Percentiles rank a stretch among this genome's conserved stretches.
Conservation (phyloP, 2,797 vertebrate genomes). For the Acestrorhynchus altus region DNA sequence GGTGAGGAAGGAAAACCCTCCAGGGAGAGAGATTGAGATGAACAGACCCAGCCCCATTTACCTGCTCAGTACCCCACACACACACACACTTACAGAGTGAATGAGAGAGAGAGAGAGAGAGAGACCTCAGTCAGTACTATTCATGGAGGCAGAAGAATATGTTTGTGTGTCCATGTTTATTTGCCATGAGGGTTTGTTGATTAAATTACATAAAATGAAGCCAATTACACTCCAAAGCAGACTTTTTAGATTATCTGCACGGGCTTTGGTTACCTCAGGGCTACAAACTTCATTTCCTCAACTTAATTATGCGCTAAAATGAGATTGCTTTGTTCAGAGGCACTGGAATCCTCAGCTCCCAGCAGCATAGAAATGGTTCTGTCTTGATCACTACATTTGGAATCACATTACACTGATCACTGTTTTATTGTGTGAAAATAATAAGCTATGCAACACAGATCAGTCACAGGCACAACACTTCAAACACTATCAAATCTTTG, state of each 20-base stretch:
- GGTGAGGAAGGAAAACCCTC: constrained; percentile 45
- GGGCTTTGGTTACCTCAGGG: constrained; percentile 3
- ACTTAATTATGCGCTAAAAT: constrained; percentile 18
- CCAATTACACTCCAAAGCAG: constrained; percentile 7
- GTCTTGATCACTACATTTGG: background rate
- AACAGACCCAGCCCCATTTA: constrained; percentile 48
- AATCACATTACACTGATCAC: background rate
- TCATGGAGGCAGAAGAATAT: constrained; percentile 40
- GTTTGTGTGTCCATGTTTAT: constrained; percentile 24
- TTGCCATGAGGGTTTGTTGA: constrained; percentile 11
- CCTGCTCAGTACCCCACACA: constrained; percentile 42
- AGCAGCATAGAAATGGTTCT: background rate
- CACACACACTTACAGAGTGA: constrained; percentile 35
- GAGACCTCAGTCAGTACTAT: constrained; percentile 43
- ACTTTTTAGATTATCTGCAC: constrained; percentile 1
- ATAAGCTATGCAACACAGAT: no score
- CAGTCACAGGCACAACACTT: no score
- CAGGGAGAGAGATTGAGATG: constrained; percentile 29
- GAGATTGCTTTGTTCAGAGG: constrained; percentile 5
- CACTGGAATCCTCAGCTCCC: background rate
- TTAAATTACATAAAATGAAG: constrained; percentile 34
- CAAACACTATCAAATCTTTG: no score
- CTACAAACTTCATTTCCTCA: constrained; percentile 2
- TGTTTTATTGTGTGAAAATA: background rate
- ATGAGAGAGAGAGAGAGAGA: background rate